These are phyloP conservation scores for Chaetura pelagica DNA, from an alignment of 2,113 vertebrate species.

Conservation along the genomic window DNA sequence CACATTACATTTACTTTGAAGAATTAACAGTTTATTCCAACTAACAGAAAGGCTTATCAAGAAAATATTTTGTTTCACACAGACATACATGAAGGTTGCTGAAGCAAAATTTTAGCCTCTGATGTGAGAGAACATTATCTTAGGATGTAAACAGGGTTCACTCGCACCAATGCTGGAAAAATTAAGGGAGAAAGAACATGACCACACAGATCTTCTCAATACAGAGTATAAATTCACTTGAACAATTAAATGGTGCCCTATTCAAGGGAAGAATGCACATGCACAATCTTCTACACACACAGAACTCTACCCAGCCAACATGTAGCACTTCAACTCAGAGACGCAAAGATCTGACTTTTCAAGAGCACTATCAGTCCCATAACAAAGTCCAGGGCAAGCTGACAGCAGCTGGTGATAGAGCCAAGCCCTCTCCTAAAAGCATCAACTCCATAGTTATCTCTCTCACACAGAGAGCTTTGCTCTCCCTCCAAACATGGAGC, in stretches of 20 bases:
- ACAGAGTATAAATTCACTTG: background rate
- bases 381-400: constrained; percentile 42
- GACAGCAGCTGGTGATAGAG: background rate
- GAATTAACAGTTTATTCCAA: no score
- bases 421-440: background rate
- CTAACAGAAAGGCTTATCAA: no score
- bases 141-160: no score
- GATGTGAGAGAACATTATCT: no score
- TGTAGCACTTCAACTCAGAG: background rate
- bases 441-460: constrained; percentile 8
- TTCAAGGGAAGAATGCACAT: background rate
- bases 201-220: background rate
- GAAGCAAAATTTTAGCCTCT: no score
- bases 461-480: background rate
- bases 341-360: background rate
- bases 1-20: no score
- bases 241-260: background rate
- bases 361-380: constrained; percentile 4
- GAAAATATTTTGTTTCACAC: no score
- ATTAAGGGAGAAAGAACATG: no score
- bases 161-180: no score
- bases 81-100: no score
- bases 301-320: background rate
- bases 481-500: background rate
- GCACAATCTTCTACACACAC: background rate